Percentiles rank a stretch among this genome's conserved stretches.
Evolutionary conservation across 2,113 vertebrate genomes (phyloP).

Genomic region (Pterophyllum scalare): DNA sequence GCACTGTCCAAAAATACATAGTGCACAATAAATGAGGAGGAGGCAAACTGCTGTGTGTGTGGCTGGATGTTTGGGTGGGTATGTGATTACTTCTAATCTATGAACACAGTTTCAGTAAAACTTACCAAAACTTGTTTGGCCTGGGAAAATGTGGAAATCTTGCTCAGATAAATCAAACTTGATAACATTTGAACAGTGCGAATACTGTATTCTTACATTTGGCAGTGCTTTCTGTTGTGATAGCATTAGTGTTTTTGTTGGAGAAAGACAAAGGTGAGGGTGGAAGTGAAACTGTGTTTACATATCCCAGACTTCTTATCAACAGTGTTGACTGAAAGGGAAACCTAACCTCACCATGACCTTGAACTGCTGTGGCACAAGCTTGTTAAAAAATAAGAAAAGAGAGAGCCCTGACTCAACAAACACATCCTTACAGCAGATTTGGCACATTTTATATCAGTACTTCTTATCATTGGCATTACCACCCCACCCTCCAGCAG

Average conservation of each 20-base stretch:
- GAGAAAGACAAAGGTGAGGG: slow-evolving; percentile 22
- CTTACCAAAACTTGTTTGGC: slow-evolving; percentile 4
- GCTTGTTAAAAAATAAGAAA: slow-evolving; percentile 16
- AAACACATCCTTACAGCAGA: background rate
- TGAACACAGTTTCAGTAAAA: slow-evolving; percentile 25
- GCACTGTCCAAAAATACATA: slow-evolving; percentile 53
- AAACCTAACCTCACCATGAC: slow-evolving; percentile 65
- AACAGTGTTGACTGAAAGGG: slow-evolving; percentile 35
- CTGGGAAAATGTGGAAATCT: slow-evolving; percentile 25
- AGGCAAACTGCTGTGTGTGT: slow-evolving; percentile 12
- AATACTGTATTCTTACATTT: background rate
- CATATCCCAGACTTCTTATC: slow-evolving; percentile 69
- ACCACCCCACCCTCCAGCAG: background rate
- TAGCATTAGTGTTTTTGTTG: slow-evolving; percentile 14
- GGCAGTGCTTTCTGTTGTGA: background rate
- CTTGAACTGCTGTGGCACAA: slow-evolving; percentile 37
- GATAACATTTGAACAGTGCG: slow-evolving; percentile 6
- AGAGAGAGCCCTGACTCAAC: background rate
- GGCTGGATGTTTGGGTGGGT: slow-evolving; percentile 19
- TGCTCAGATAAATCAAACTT: background rate
- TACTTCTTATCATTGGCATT: background rate
- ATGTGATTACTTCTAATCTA: background rate
- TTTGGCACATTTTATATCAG: slow-evolving; percentile 11
- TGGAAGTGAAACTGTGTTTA: slow-evolving; percentile 62
- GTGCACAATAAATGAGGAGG: slow-evolving; percentile 9